phyloP scores from a whole-genome alignment of 2,113 vertebrate genomes.

The Zosterops borbonicus region DNA sequence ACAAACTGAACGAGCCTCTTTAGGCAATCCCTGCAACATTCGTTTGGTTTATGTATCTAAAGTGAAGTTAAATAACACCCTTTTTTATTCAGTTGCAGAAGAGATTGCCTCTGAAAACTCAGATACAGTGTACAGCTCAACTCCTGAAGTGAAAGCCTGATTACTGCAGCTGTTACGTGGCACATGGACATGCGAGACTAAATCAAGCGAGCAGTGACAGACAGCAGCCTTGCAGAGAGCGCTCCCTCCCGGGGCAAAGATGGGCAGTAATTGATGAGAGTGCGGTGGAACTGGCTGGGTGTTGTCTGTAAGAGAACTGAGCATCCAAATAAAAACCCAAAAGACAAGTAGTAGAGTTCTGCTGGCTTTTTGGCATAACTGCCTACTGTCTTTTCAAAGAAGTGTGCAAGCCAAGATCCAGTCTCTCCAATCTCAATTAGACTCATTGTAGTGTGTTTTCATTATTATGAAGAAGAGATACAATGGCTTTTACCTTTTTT shows the following conservation, averaged over 20 bases:
- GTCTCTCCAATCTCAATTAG: conserved; percentile 68
- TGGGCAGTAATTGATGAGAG: conserved; percentile 69
- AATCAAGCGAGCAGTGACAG: conserved; percentile 68
- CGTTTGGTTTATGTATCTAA: background rate
- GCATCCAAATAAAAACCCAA: conserved; percentile 54
- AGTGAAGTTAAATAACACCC: background rate
- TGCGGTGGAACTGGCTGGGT: conserved; percentile 62
- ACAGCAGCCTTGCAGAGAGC: conserved; percentile 60
- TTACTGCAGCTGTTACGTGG: background rate
- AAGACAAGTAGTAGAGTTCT: conserved; percentile 76
- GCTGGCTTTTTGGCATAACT: conserved; percentile 66
- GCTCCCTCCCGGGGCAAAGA: conserved; percentile 67
- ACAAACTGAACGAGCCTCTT: background rate
- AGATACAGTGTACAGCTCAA: conserved; percentile 84
- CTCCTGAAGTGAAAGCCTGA: conserved; percentile 95
- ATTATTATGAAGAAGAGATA: conserved; percentile 70
- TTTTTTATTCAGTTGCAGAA: conserved; percentile 76
- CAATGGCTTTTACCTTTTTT: conserved; percentile 64
- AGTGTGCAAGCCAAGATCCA: conserved; percentile 65
- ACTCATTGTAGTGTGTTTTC: conserved; percentile 72
- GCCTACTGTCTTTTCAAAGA: conserved; percentile 81
- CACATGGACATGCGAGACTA: conserved; percentile 55
- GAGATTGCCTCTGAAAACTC: conserved; percentile 92
- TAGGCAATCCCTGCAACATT: background rate
- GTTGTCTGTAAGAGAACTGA: conserved; percentile 58